phyloP scores from a whole-genome alignment of 1,140 invertebrate species.

The Ptiloglossa arizonensis region DNA sequence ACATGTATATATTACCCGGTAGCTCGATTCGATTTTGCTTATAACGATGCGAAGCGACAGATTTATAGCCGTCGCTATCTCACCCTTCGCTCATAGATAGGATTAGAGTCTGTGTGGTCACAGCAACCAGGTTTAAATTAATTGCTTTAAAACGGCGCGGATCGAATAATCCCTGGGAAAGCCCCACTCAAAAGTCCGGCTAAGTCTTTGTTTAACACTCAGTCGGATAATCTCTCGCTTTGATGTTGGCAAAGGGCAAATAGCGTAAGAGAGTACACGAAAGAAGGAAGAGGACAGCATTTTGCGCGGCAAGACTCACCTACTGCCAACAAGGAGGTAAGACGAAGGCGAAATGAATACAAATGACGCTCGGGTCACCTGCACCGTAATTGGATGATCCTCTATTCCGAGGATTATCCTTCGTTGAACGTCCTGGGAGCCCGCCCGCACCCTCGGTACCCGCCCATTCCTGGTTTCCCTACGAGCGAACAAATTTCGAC shows the following conservation, averaged over 20 bases:
- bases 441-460: slow-evolving; percentile 25
- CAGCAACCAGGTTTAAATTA: slow-evolving; percentile 57
- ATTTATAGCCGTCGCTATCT: background rate
- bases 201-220: slow-evolving; percentile 72
- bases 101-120: slow-evolving; percentile 36
- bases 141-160: slow-evolving; percentile 57
- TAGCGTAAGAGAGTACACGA: slow-evolving; percentile 2
- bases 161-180: slow-evolving; percentile 56
- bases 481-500: slow-evolving; percentile 45
- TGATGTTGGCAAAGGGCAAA: slow-evolving; percentile 2
- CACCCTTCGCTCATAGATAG: background rate
- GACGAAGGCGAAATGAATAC: slow-evolving; percentile 70
- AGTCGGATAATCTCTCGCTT: slow-evolving; percentile 63
- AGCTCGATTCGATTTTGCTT: background rate
- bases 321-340: slow-evolving; percentile 52
- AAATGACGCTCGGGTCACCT: slow-evolving; percentile 73
- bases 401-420: slow-evolving; percentile 72
- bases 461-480: slow-evolving; percentile 52
- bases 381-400: slow-evolving; percentile 74
- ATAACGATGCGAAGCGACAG: background rate
- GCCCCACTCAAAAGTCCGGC: slow-evolving; percentile 41
- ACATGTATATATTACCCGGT: too few species aligned
- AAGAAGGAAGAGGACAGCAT: slow-evolving; percentile 9
- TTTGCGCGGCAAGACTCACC: slow-evolving; percentile 9
- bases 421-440: slow-evolving; percentile 61